These are phyloP conservation scores for Elmis aenea DNA, from an alignment of 2,888 invertebrate genomes.

Conservation along the genomic window DNA sequence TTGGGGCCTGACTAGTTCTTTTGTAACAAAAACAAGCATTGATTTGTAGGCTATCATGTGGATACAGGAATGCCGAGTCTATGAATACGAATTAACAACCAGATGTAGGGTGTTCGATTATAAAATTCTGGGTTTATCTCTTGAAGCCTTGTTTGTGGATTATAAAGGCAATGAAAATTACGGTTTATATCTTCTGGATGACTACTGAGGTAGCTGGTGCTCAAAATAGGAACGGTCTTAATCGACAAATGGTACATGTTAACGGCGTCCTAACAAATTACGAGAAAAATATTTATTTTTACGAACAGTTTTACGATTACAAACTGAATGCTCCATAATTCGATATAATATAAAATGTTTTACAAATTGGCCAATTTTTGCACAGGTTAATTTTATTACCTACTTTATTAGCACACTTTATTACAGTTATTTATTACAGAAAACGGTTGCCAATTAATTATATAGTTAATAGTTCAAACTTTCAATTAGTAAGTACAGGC, in stretches of 20 bases:
- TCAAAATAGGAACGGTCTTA: constrained; percentile 18
- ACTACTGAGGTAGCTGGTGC: constrained; percentile 22
- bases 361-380: too few relatives aligned
- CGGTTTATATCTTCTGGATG: constrained; percentile 21
- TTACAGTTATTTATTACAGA: too few relatives aligned
- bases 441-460: too few relatives aligned
- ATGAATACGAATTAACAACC: constrained; percentile 29
- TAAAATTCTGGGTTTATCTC: constrained; percentile 27
- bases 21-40: constrained; percentile 40
- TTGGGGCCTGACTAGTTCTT: constrained; percentile 24
- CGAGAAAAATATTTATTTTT: constrained; percentile 14
- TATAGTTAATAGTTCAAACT: too few relatives aligned
- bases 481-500: too few relatives aligned
- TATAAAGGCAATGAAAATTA: constrained; percentile 23
- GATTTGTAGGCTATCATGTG: constrained; percentile 41
- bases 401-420: too few relatives aligned
- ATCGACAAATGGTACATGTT: constrained; percentile 16
- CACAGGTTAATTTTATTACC: too few relatives aligned
- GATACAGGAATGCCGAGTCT: constrained; percentile 31
- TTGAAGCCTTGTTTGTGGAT: constrained; percentile 23
- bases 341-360: too few relatives aligned
- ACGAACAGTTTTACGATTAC: too few relatives aligned
- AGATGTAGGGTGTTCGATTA: constrained; percentile 23
- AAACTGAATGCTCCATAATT: too few relatives aligned
- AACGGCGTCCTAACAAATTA: constrained; percentile 7